Base-by-base conservation (phyloP, 2,113 vertebrate species). In the Otolemur garnettii region DNA sequence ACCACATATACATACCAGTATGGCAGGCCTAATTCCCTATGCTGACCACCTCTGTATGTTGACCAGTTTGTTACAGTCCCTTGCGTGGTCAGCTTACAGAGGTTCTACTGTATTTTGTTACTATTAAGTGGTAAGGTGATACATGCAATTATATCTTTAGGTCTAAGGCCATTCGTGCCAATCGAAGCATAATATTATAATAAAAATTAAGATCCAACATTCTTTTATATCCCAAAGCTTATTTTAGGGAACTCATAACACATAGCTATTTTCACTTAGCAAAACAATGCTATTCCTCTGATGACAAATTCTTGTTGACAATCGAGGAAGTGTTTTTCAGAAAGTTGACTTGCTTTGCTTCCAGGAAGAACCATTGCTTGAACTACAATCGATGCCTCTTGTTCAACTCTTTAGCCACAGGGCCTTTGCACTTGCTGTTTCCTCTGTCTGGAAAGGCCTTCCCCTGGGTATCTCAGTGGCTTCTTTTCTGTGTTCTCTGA, bases 151-250 rank as follows among this genome's bases (percentile, higher is more conserved):
- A 10, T 35, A 12, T 55, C 35, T 94, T 82, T 90, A 28, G 15
- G 10, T 57, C 60, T 77, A 72, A 93, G 4, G 14, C 33, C 21
- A 30, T 50, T n/a, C 18, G 13, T 90, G 12, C 45, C 87, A 66
- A 7, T 12, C 15, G 66, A 60, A 95, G 17, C 35, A 87, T 78
- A n/a, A 75, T 30, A 83, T 30, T 18, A 26, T 50, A 68, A 79
- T 79, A 60, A 84, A 83, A 42, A 35, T 57, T 92, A 75, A 82
- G 5, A 18, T 10, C 22, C 55, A 59, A 38, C 28, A 50, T 88
- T 71, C 77, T 95, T 66, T 95, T 66, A 80, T 84, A 87, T 59
- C 30, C 42, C 90, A 77, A 69, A n/a, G 38, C 5, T 21, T 50
- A 78, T 78, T 90, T 82, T 11, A 9, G 55, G 17, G 11, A 84